Base-by-base conservation (phyloP, 2,797 vertebrate genomes). In the Allobates femoralis region DNA sequence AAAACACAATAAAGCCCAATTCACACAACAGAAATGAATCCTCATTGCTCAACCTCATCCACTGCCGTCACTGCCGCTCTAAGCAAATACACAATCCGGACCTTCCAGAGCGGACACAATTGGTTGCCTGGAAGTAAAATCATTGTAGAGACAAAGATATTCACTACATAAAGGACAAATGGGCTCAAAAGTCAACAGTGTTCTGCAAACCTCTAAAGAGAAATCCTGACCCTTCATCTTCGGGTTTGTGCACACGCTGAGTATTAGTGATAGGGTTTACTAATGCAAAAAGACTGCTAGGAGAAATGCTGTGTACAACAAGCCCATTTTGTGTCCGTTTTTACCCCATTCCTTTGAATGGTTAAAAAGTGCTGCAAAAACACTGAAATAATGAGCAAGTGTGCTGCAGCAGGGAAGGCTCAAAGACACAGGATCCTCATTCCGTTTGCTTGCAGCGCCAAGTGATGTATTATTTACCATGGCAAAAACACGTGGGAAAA, bases 41-140 rank as follows among this genome's bases (percentile, higher is more conserved):
- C 3, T 2, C 18, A 37, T 30, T 37, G 32, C 34, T 69, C 37
- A 69, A 37, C 34, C 32, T 21, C 1, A 69, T 37, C 32, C 32
- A 28, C 23, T 53, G 21, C 18, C n/a, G 41, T 51, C 37, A 73
- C 15, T 0, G 69, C 23, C 21, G 15, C 37, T 26, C 4, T 18
- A 30, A 28, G 46, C 15, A 75, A 28, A 77, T 19, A 77, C 28
- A 30, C 51, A 23, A 21, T 18, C 1, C 11, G 8, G n/a, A 21
- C 18, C 8, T 37, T 23, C 21, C 41, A 74, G 23, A 77, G 12
- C 5, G 4, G 50, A 69, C 37, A 53, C 26, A 4, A 21, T 16
- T 32, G 28, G 26, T 81, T 86, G 66, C 67, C n/a, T 60, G 84
- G 77, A 60, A 60, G 60, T 12, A 32, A 37, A 74, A 64, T 64